A percentile compares a stretch with the other conserved stretches of the same genome.
These are phyloP conservation scores for Apogon hyalosoma DNA, from an alignment of 2,797 vertebrate species.

Conservation along the genomic window DNA sequence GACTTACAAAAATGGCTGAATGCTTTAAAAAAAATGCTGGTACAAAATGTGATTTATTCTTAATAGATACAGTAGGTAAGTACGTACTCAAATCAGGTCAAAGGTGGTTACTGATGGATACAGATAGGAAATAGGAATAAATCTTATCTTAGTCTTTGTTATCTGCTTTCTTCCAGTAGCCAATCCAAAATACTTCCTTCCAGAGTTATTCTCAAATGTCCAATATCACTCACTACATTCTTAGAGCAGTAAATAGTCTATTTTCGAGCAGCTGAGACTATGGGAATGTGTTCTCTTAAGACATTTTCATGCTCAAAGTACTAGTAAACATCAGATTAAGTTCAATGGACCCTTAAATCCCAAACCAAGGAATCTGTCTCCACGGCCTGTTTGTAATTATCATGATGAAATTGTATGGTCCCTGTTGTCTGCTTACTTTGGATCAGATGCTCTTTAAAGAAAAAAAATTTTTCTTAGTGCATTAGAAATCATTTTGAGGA, in stretches of 20 bases:
- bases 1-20: too few species aligned
- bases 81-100: too few species aligned
- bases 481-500: slow-evolving; percentile 10
- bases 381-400: slow-evolving; percentile 66
- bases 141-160: too few species aligned
- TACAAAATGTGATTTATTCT: too few species aligned
- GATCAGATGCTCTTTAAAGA: background rate
- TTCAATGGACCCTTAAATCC: slow-evolving; percentile 24
- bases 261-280: slow-evolving; percentile 16
- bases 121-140: too few species aligned
- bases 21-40: too few species aligned
- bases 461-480: background rate
- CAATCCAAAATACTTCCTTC: too few species aligned
- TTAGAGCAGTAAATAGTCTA: slow-evolving; percentile 3
- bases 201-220: too few species aligned
- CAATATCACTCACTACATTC: slow-evolving; percentile 17
- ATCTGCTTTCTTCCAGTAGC: too few species aligned
- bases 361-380: slow-evolving; percentile 22
- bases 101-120: too few species aligned
- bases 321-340: slow-evolving; percentile 42
- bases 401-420: slow-evolving; percentile 19
- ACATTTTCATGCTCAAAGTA: slow-evolving; percentile 19
- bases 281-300: slow-evolving; percentile 38
- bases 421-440: slow-evolving; percentile 22
- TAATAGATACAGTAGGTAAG: too few species aligned